Evolutionary conservation across 2,113 vertebrate genomes (phyloP), one percentile per base, ranked within the genome.

Genomic region (Climacteris rufus): DNA sequence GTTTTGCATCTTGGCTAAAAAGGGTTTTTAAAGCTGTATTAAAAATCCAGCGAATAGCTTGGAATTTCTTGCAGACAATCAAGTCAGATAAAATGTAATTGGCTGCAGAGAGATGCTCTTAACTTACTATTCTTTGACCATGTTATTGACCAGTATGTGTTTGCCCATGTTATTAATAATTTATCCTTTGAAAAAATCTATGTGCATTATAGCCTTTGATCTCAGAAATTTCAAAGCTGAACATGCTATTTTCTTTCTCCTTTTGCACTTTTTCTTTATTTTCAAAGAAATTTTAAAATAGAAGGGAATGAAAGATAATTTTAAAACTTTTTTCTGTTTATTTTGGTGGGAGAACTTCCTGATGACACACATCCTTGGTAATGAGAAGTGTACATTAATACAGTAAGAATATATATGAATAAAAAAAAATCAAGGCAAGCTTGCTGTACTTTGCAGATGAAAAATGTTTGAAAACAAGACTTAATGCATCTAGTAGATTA

Each of bases 141-240:
- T 27, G 61, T 91, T 98, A 98, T 98, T 97, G 97, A 98, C 97
- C 95, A 97, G 70, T 92, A 37, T 81, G 54, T 96, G 96, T 97
- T 98, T 7, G 20, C 90, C 96, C 92, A 74, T 79, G 91, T 93
- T 97, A 90, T 98, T 98, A 98, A 98, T 98, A 98, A 98, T 98
- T 97, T 93, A 98, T 98, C 83, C 83, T 95, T 97, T 93, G 94
- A 97, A 97, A 97, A 98, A 98, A 98, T 98, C 98, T 96, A 97
- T 98, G 97, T 97, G 97, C 98, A 98, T 98, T 98, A 97, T 95
- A 94, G 95, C 87, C 97, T 98, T 98, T 98, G 98, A 98, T 98
- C 96, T 95, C 95, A 89, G 96, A 96, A 97, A 97, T 98, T 98
- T 98, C 97, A 98, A 97, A 97, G 97, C 81, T 82, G 64, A 94